These are phyloP conservation scores for Corynorhinus townsendii DNA, from an alignment of 2,113 vertebrate species.

Conservation along the genomic window DNA sequence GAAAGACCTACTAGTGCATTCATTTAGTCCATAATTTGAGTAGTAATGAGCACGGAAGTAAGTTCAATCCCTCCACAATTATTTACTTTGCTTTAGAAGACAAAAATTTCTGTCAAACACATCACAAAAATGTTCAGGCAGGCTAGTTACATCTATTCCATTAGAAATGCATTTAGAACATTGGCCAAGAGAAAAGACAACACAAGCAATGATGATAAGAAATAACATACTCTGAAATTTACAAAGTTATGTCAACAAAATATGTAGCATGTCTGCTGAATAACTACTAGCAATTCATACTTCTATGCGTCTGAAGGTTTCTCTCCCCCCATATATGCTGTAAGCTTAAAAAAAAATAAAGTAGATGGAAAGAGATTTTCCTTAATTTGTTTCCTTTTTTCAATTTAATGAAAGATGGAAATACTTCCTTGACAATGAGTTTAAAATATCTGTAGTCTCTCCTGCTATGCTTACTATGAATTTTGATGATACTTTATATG, in stretches of 20 bases:
- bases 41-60: conserved; percentile 55
- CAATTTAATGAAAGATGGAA: conserved; percentile 17
- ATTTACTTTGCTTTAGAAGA: conserved; percentile 64
- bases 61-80: neutral
- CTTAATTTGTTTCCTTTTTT: conserved; percentile 13
- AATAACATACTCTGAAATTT: conserved; percentile 43
- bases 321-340: neutral
- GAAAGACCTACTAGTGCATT: conserved; percentile 47
- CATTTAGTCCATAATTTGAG: conserved; percentile 32
- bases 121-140: conserved; percentile 55
- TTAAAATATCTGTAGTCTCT: neutral
- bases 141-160: conserved; percentile 50
- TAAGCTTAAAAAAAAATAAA: neutral
- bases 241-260: neutral
- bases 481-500: conserved; percentile 39
- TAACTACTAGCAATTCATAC: neutral
- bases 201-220: conserved; percentile 43
- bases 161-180: conserved; percentile 52
- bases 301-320: neutral
- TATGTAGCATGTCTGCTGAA: conserved; percentile 30
- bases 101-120: conserved; percentile 64
- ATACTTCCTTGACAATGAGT: neutral
- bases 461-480: conserved; percentile 24
- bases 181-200: conserved; percentile 44
- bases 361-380: neutral